Evolutionary conservation across 2,797 vertebrate genomes (phyloP), one percentile per base, ranked within the genome.

Genomic region (Loris lydekkerianus): DNA sequence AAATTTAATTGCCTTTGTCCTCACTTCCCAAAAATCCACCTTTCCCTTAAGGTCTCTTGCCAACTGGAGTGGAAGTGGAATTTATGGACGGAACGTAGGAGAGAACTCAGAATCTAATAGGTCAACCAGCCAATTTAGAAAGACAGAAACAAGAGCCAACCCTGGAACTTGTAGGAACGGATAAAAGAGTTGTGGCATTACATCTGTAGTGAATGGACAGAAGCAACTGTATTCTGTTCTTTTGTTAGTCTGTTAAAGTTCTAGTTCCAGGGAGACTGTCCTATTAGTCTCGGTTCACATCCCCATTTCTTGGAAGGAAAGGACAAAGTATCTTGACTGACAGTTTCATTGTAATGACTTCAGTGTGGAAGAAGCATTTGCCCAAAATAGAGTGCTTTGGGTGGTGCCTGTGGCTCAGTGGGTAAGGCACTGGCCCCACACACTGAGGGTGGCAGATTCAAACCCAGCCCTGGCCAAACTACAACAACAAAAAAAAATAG

Each of bases 291-390:
- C 10, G 6, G 70, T 46, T 89, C 88, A 80, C 37, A 7, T 18
- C 34, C 53, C 75, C 53, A 31, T 46, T 93, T 80, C 63, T 63
- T 25, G 56, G 21, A 46, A 84, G 67, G 86, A 94, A 96, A 81
- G 43, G 8, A 65, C 40, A 61, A 83, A 83, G 49, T 37, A 76
- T 37, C 53, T 69, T 70, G 29, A 80, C 72, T 80, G 31, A 70
- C 20, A 81, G 60, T 65, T 81, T 49, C 60, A 0, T 23, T 78
- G 58, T 34, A 56, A 65, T 60, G 43, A 80, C 31, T 75, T 75
- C 53, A 14, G 5, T 37, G 18, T 17, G 15, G 31, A 93, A 83
- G 27, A 75, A 18, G 21, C 56, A 81, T 29, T 40, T 85, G 58
- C 34, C 29, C 8, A n/a, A 84, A 78, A 85, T 2, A 40, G 40